Conservation (phyloP, 2,888 invertebrate genomes). For the Hermaeophaga mercurialis region DNA sequence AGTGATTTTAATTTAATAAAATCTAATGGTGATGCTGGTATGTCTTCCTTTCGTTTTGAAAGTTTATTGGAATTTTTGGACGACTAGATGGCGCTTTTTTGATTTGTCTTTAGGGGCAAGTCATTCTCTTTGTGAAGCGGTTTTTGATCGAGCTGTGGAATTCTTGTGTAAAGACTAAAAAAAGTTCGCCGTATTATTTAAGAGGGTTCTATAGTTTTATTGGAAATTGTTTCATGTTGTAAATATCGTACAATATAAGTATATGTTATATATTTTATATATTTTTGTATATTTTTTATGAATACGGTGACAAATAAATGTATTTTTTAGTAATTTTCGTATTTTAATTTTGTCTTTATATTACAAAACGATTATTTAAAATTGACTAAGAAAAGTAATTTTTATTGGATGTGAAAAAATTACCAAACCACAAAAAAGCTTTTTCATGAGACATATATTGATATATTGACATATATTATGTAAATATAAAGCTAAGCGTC, state of each 20-base stretch:
- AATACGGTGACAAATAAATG: constrained; percentile 53
- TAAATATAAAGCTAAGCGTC: no score
- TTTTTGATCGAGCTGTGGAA: constrained; percentile 31
- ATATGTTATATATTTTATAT: constrained; percentile 50
- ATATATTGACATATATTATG: no score
- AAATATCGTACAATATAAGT: constrained; percentile 53
- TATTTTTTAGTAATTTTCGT: constrained; percentile 44
- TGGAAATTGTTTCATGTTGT: constrained; percentile 42
- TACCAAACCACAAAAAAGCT: no score
- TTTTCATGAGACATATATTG: no score
- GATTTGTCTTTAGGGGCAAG: constrained; percentile 20
- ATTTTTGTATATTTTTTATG: constrained; percentile 47
- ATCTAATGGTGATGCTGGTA: constrained; percentile 36
- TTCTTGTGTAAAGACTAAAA: constrained; percentile 42
- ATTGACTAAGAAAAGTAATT: no score
- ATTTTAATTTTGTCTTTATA: no score
- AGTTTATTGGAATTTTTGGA: constrained; percentile 12
- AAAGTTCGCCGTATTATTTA: constrained; percentile 39
- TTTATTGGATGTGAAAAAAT: no score
- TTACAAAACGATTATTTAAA: no score
- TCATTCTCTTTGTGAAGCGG: constrained; percentile 20
- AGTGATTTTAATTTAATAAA: constrained; percentile 21
- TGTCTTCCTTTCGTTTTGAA: constrained; percentile 18
- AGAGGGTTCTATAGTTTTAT: constrained; percentile 30
- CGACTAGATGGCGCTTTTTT: constrained; percentile 10